phyloP scores from a whole-genome alignment of 2,113 vertebrate genomes.

The Megaptera novaeangliae region DNA sequence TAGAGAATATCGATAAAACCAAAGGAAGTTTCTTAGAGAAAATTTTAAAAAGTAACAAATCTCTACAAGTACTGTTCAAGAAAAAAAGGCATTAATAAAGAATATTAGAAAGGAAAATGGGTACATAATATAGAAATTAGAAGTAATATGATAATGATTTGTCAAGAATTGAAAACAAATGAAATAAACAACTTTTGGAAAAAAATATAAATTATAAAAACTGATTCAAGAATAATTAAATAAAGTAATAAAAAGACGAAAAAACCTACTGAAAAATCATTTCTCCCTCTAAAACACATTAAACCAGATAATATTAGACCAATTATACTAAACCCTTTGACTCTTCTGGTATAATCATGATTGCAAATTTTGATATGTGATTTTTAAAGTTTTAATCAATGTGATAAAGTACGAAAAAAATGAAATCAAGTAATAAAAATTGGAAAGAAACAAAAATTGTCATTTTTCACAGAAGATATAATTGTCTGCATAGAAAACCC shows the following conservation, averaged over 20 bases:
- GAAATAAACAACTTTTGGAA: not conserved
- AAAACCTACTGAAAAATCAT: not conserved
- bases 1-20: not conserved
- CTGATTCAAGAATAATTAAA: not conserved
- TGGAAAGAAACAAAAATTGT: not conserved
- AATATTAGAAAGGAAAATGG: not conserved
- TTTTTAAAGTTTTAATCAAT: not conserved
- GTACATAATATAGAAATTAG: not conserved
- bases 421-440: not conserved
- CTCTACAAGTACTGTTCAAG: not conserved
- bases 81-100: not conserved
- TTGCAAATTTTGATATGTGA: not conserved
- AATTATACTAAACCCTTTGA: not conserved
- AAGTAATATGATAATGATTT: not conserved
- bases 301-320: not conserved
- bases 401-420: not conserved
- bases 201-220: not conserved
- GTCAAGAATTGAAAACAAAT: not conserved
- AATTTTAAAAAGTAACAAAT: not conserved
- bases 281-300: not conserved
- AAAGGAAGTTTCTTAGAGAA: not conserved
- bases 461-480: not conserved
- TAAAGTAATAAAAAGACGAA: not conserved
- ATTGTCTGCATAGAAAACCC: not conserved
- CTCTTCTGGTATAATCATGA: not conserved